These are phyloP conservation scores for Vollenhovia emeryi DNA, from an alignment of 1,140 invertebrate genomes.

Conservation along the genomic window DNA sequence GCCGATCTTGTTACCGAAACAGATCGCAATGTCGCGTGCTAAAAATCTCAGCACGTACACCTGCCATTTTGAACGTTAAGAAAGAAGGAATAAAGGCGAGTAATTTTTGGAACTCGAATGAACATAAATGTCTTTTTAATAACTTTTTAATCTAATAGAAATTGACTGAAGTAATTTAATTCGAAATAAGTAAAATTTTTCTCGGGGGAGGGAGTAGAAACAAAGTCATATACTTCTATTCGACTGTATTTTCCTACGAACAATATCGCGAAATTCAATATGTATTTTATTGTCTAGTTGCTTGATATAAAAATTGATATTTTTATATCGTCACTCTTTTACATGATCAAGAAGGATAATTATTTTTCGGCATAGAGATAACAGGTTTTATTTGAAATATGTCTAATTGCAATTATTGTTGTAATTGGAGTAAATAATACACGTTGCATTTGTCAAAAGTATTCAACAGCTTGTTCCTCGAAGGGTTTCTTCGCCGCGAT, in stretches of 20 bases:
- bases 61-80: background rate
- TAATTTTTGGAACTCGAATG: background rate
- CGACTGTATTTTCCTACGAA: background rate
- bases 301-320: background rate
- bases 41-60: background rate
- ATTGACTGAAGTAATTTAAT: background rate
- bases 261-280: background rate
- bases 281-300: no score
- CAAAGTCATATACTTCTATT: background rate
- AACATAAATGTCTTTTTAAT: background rate
- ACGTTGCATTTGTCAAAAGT: no score
- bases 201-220: background rate
- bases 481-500: no score
- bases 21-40: background rate
- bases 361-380: background rate
- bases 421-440: no score
- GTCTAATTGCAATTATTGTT: no score
- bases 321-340: background rate
- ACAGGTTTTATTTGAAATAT: no score
- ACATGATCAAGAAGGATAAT: background rate
- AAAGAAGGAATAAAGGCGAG: background rate
- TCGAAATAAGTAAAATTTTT: background rate
- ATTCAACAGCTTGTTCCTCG: no score
- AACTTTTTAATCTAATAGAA: background rate
- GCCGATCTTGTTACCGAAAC: constrained; percentile 11